Conservation (phyloP, 1,140 invertebrate genomes). For the Lordiphosa stackelbergi region DNA sequence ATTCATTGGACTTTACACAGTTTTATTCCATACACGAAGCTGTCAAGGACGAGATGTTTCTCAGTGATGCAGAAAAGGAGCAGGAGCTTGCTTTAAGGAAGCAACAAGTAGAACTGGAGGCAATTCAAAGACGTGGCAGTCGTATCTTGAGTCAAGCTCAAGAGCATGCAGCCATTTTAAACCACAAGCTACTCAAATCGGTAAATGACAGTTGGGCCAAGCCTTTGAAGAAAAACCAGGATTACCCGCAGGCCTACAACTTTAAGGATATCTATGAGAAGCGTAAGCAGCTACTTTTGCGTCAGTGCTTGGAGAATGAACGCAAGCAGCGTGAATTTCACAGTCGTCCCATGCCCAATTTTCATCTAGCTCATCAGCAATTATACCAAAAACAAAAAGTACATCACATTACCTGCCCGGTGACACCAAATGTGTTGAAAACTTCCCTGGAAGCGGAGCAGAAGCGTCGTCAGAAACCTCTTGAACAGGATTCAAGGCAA, state of each 20-base stretch:
- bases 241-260: conserved; percentile 36
- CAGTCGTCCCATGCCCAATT: conserved; percentile 61
- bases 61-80: background rate
- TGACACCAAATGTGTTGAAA: conserved; percentile 52
- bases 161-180: conserved; percentile 1
- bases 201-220: background rate
- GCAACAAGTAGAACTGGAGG: background rate
- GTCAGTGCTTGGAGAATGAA: conserved; percentile 25
- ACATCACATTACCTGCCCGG: conserved; percentile 44
- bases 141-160: conserved; percentile 3
- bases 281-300: conserved; percentile 29
- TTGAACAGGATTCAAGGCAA: no score
- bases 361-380: conserved; percentile 34
- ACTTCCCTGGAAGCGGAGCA: conserved; percentile 17
- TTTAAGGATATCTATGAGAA: conserved; percentile 59
- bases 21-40: background rate
- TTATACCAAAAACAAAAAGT: conserved; percentile 1
- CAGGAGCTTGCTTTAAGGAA: no score
- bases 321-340: conserved; percentile 45
- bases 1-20: no score
- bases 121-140: conserved; percentile 9
- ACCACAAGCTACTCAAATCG: conserved; percentile 5
- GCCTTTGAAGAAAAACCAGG: background rate
- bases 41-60: background rate
- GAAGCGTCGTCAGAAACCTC: conserved; percentile 22